Conservation (phyloP, 2,888 invertebrate genomes). For the Xestia c-nigrum region DNA sequence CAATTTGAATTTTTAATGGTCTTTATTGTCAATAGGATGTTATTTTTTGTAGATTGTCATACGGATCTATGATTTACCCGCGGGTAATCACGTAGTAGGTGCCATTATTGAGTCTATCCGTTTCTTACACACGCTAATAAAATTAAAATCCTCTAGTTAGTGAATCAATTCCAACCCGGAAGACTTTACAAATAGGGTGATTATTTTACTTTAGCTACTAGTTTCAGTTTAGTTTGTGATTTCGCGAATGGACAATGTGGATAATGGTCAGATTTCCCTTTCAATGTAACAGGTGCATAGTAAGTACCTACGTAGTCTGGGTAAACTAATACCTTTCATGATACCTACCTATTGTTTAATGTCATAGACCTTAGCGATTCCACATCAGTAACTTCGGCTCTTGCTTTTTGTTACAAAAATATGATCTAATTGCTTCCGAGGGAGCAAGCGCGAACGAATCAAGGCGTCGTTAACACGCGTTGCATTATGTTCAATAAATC, state of each 20-base stretch:
- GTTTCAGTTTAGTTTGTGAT: neutral
- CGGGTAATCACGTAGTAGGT: slow-evolving; percentile 44
- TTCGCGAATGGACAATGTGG: slow-evolving; percentile 21
- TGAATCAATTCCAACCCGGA: neutral
- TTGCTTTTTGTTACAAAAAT: slow-evolving; percentile 64
- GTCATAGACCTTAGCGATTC: slow-evolving; percentile 56
- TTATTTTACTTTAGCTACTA: neutral
- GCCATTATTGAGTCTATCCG: slow-evolving; percentile 29
- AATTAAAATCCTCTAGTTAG: neutral
- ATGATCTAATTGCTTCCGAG: slow-evolving; percentile 80
- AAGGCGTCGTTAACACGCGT: slow-evolving; percentile 86
- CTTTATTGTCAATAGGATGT: slow-evolving; percentile 65
- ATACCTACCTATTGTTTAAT: slow-evolving; percentile 55
- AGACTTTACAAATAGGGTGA: neutral
- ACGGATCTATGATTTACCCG: slow-evolving; percentile 55
- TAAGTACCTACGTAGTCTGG: slow-evolving; percentile 20
- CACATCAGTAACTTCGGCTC: slow-evolving; percentile 51
- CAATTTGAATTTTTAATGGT: slow-evolving; percentile 86
- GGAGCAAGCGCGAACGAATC: slow-evolving; percentile 84
- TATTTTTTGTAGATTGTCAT: slow-evolving; percentile 49
- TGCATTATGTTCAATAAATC: slow-evolving; percentile 86
- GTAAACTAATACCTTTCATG: slow-evolving; percentile 39
- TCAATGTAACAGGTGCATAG: slow-evolving; percentile 36
- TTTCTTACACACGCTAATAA: slow-evolving; percentile 23
- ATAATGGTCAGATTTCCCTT: slow-evolving; percentile 33